Conservation (phyloP, 1,140 invertebrate genomes). For the Daktulosphaira vitifoliae region DNA sequence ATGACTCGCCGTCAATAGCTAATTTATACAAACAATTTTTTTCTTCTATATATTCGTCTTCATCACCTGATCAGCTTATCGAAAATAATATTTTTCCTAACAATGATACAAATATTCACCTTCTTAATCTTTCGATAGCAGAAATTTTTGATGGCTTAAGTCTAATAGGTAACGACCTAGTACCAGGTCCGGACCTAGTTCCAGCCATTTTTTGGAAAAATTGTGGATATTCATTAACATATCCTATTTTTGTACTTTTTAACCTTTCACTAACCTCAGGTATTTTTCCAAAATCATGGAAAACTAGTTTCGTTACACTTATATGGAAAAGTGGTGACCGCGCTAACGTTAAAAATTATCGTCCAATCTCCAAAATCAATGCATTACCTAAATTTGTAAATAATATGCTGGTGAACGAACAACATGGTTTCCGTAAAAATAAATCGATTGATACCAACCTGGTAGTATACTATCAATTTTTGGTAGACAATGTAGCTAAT, state of each 20-base stretch:
- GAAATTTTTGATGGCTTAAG: not conserved
- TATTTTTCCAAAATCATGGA: not conserved
- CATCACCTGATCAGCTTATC: no score
- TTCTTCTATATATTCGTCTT: no score
- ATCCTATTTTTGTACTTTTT: not conserved
- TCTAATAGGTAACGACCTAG: not conserved
- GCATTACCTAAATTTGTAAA: not conserved
- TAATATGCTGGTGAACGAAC: not conserved
- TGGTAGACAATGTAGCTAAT: not conserved
- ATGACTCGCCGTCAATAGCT: no score
- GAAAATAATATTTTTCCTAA: no score
- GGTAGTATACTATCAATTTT: not conserved
- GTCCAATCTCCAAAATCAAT: not conserved
- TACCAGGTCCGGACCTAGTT: not conserved
- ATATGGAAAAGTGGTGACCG: not conserved
- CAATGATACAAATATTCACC: no score
- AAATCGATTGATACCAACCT: not conserved
- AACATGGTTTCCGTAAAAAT: not conserved
- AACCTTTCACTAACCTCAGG: not conserved
- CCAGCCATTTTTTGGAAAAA: not conserved
- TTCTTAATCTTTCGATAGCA: not conserved
- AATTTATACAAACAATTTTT: no score
- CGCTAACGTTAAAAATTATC: not conserved
- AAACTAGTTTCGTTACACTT: not conserved
- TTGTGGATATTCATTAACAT: not conserved